A percentile compares a stretch with the other conserved stretches of the same genome.
phyloP scores from a whole-genome alignment of 53 echinoderm and acorn worm genomes.

The Actinopyga echinites region DNA sequence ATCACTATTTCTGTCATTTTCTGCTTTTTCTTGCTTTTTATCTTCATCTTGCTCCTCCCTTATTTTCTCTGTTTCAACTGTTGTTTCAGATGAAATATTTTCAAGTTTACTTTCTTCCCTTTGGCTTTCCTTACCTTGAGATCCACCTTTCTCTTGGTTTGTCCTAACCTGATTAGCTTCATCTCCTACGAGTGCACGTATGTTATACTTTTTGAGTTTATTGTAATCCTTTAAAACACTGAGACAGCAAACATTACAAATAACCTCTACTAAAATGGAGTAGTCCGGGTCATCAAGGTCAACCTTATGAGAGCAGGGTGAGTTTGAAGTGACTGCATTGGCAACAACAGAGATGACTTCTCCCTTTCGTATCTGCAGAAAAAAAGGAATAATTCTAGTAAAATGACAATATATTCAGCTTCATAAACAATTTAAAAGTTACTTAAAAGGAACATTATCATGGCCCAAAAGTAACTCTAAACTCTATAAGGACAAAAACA shows the following conservation, averaged over 20 bases:
- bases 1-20: background rate
- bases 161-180: constrained; percentile 40
- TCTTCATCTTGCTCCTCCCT: background rate
- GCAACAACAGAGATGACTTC: constrained; percentile 30
- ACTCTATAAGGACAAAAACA: too few relatives aligned
- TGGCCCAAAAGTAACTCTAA: too few relatives aligned
- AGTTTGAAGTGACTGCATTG: constrained; percentile 49
- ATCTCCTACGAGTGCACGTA: constrained; percentile 65
- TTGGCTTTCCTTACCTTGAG: background rate
- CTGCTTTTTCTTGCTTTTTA: background rate
- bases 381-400: background rate
- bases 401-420: background rate
- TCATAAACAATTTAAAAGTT: too few relatives aligned
- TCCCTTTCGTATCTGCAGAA: background rate
- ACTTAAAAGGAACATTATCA: too few relatives aligned
- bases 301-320: constrained; percentile 62
- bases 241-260: constrained; percentile 81
- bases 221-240: constrained; percentile 78
- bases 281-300: constrained; percentile 74
- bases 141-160: background rate
- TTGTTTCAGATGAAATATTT: background rate
- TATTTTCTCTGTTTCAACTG: too few relatives aligned
- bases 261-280: constrained; percentile 73
- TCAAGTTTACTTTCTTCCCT: background rate
- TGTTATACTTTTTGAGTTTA: constrained; percentile 78